These are phyloP conservation scores for Pararge aegeria DNA, from an alignment of 1,140 invertebrate species.

Conservation along the genomic window DNA sequence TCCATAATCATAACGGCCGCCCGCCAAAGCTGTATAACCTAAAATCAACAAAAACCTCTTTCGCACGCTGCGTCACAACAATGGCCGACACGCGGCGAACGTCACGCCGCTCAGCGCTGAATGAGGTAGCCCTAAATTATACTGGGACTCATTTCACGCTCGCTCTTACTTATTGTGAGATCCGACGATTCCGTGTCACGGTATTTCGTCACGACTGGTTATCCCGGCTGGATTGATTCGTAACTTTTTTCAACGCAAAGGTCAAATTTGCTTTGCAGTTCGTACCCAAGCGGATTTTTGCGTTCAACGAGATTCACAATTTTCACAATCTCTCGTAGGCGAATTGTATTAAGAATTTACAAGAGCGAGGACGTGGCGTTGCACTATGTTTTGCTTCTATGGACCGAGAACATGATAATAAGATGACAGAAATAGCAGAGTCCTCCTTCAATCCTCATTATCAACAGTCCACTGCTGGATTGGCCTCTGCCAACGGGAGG, in stretches of 20 bases:
- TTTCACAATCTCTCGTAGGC: too few relatives aligned
- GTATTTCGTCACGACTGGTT: slow-evolving; percentile 63
- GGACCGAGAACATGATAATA: too few relatives aligned
- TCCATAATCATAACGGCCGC: slow-evolving; percentile 34
- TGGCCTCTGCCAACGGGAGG: too few relatives aligned
- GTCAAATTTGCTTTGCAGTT: background rate
- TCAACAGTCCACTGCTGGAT: too few relatives aligned
- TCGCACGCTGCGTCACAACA: slow-evolving; percentile 48
- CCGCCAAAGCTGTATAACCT: slow-evolving; percentile 40
- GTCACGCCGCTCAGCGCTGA: slow-evolving; percentile 49
- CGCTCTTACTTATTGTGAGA: slow-evolving; percentile 67
- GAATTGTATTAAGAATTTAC: too few relatives aligned
- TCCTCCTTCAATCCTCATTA: too few relatives aligned
- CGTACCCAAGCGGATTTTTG: background rate
- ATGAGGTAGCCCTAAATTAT: slow-evolving; percentile 64
- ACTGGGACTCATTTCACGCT: slow-evolving; percentile 65
- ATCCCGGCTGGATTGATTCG: slow-evolving; percentile 52
- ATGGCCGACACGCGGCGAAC: slow-evolving; percentile 60
- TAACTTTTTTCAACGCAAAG: slow-evolving; percentile 34
- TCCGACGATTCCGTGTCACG: slow-evolving; percentile 64
- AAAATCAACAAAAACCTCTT: slow-evolving; percentile 68
- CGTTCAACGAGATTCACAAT: too few relatives aligned
- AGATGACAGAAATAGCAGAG: too few relatives aligned
- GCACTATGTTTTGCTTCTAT: too few relatives aligned
- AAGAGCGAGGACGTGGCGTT: too few relatives aligned